These are phyloP conservation scores for Galeopterus variegatus DNA, from an alignment of 2,113 vertebrate species.

Conservation along the genomic window DNA sequence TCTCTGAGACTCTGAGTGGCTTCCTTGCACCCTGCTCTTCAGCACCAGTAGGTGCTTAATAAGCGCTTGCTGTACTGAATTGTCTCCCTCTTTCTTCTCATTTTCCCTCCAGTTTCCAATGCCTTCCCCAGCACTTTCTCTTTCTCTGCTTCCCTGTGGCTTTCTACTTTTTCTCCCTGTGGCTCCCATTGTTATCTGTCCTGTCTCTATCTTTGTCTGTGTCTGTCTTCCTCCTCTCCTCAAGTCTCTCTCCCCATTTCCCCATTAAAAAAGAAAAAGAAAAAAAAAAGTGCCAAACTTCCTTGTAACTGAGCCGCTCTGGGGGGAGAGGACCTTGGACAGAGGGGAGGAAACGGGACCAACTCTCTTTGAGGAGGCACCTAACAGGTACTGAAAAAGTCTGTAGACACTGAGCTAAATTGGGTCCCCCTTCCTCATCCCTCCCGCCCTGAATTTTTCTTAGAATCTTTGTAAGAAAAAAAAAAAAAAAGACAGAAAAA, in stretches of 20 bases:
- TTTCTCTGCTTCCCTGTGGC: constrained; percentile 28
- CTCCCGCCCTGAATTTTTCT: constrained; percentile 78
- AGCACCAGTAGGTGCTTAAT: constrained; percentile 81
- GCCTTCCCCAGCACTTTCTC: background rate
- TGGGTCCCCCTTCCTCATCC: constrained; percentile 71
- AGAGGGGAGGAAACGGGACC: background rate
- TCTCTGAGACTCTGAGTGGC: constrained; percentile 69
- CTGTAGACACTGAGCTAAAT: constrained; percentile 65
- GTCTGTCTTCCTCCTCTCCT: constrained; percentile 58
- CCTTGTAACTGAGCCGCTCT: constrained; percentile 84
- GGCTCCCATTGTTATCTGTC: constrained; percentile 45
- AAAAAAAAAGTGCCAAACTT: constrained; percentile 85
- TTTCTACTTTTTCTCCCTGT: background rate
- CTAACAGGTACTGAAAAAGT: constrained; percentile 63
- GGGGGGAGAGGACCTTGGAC: constrained; percentile 59
- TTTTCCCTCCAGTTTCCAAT: background rate
- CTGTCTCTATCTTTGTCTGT: constrained; percentile 69
- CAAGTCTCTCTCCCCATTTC: background rate
- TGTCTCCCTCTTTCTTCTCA: constrained; percentile 54
- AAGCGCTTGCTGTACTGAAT: constrained; percentile 78
- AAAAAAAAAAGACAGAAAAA: constrained; percentile 54
- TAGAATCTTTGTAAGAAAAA: constrained; percentile 85
- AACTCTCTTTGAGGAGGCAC: constrained; percentile 51
- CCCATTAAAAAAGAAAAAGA: constrained; percentile 78
- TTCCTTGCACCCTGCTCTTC: constrained; percentile 49